A percentile compares a stretch with the other conserved stretches of the same genome.
These are phyloP conservation scores for Plutomurus gul DNA, from an alignment of 1,140 invertebrate species.

Conservation along the genomic window DNA sequence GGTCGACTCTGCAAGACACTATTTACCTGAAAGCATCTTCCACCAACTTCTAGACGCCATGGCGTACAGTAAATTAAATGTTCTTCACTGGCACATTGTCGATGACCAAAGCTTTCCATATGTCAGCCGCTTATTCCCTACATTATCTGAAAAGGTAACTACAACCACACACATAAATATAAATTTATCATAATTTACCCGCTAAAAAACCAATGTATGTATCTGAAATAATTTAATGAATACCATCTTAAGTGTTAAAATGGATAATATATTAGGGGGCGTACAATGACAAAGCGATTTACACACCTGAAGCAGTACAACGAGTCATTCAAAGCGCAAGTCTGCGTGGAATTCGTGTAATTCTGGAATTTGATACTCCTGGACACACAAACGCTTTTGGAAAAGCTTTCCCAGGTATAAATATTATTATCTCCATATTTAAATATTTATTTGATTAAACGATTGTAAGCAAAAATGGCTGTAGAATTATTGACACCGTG, in stretches of 20 bases:
- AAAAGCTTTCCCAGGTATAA: conserved; percentile 45
- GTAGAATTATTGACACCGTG: conserved; percentile 74
- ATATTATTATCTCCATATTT: neutral
- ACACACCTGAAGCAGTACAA: conserved; percentile 68
- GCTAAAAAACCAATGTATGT: no score
- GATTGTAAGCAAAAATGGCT: neutral
- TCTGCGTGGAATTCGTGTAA: conserved; percentile 80
- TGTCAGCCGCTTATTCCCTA: conserved; percentile 41
- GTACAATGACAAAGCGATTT: conserved; percentile 69
- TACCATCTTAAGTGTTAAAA: no score
- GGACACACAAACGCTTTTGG: conserved; percentile 59
- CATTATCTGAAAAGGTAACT: conserved; percentile 38
- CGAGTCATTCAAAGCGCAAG: conserved; percentile 77
- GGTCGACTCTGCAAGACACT: conserved; percentile 64
- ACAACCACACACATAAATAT: neutral
- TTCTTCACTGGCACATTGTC: conserved; percentile 69
- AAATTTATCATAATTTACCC: no score
- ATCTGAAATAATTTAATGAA: no score
- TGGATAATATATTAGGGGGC: conserved; percentile 71
- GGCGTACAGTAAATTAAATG: conserved; percentile 66
- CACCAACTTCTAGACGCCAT: conserved; percentile 61
- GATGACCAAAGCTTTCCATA: conserved; percentile 60
- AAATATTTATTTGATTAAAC: neutral
- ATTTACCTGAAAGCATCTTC: conserved; percentile 58
- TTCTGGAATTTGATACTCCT: conserved; percentile 91